Percentiles rank a stretch among this genome's conserved stretches.
These are phyloP conservation scores for Hydraecia micacea DNA, from an alignment of 2,888 invertebrate genomes.

Conservation along the genomic window DNA sequence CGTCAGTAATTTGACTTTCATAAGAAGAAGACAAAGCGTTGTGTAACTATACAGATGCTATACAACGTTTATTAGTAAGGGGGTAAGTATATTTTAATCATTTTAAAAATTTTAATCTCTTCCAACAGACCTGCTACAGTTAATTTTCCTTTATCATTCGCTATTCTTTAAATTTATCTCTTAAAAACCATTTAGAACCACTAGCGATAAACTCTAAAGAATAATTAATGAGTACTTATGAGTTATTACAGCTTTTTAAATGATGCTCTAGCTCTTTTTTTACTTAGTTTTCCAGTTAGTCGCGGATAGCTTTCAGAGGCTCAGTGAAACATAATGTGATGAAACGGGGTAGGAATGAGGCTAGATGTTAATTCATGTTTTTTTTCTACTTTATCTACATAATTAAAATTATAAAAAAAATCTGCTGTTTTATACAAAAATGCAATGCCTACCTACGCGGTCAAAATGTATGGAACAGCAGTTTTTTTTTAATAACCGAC, in stretches of 20 bases:
- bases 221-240: slow-evolving; percentile 23
- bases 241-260: slow-evolving; percentile 3
- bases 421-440: background rate
- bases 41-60: no score
- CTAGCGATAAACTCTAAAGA: background rate
- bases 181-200: background rate
- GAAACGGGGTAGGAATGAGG: slow-evolving; percentile 1
- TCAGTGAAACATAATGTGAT: slow-evolving; percentile 44
- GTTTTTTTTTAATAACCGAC: no score
- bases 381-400: background rate
- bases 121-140: background rate
- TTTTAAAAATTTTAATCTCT: no score
- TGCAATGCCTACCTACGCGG: background rate
- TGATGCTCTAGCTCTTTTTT: background rate
- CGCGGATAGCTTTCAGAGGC: slow-evolving; percentile 28
- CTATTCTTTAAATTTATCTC: background rate
- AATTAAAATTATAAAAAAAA: background rate
- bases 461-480: background rate
- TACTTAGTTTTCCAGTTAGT: slow-evolving; percentile 12
- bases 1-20: no score
- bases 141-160: background rate
- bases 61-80: no score
- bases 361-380: background rate
- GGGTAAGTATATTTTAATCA: background rate
- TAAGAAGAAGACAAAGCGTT: no score